These are phyloP conservation scores for Choloepus hoffmanni DNA, from an alignment of 2,113 vertebrate species.

Conservation along the genomic window DNA sequence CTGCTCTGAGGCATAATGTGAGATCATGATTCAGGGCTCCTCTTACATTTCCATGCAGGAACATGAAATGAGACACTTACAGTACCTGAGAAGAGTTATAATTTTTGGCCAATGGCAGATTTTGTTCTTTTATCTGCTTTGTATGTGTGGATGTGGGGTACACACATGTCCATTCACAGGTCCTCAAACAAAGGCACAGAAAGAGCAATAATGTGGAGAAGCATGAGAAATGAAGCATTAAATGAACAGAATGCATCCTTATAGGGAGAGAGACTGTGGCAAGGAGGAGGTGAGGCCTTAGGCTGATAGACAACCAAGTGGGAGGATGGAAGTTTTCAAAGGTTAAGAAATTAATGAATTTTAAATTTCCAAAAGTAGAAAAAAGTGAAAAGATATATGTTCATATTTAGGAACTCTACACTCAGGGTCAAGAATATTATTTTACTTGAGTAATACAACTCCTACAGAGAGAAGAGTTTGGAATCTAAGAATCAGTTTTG, in stretches of 20 bases:
- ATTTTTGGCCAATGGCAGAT: constrained; percentile 61
- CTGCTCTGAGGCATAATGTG: constrained; percentile 50
- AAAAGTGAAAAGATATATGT: constrained; percentile 8
- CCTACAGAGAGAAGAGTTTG: constrained; percentile 48
- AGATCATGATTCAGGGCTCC: constrained; percentile 31
- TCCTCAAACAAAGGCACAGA: constrained; percentile 20
- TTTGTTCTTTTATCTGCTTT: constrained; percentile 53
- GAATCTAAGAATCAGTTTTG: constrained; percentile 33
- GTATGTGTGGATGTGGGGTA: not conserved
- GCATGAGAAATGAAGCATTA: constrained; percentile 7
- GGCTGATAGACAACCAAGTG: constrained; percentile 55
- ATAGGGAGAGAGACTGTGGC: constrained; percentile 24
- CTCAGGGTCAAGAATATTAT: constrained; percentile 54
- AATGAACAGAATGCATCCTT: constrained; percentile 54
- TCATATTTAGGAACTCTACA: constrained; percentile 56
- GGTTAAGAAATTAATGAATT: constrained; percentile 54
- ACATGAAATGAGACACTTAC: constrained; percentile 71
- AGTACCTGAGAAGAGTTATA: constrained; percentile 69
- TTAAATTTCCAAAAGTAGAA: constrained; percentile 58
- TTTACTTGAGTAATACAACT: constrained; percentile 63
- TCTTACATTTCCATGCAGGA: constrained; percentile 67
- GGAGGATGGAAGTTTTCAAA: constrained; percentile 68
- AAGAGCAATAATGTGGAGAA: not conserved
- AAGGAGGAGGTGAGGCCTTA: constrained; percentile 9
- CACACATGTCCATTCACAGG: not conserved